A percentile compares a stretch with the other conserved stretches of the same genome.
Evolutionary conservation across 2,113 vertebrate species (phyloP).

Genomic region (Hydrochoerus hydrochaeris): DNA sequence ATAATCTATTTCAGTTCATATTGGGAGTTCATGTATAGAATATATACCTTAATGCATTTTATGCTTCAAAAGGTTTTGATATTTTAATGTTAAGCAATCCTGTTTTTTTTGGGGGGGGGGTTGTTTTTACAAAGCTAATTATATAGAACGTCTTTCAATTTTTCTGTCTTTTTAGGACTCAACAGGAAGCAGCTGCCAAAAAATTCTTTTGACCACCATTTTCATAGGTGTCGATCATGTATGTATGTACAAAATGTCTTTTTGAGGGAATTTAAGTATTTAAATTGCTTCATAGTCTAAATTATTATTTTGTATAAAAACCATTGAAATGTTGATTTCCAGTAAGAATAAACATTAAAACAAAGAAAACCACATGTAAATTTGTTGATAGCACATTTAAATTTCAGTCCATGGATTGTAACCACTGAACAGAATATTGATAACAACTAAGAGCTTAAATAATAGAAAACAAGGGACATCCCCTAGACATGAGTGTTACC

Average conservation of each 20-base stretch:
- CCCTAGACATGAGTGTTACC: neutral
- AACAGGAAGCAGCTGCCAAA: constrained; percentile 99
- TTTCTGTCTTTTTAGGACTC: constrained; percentile 88
- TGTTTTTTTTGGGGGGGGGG: no score
- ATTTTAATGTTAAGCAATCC: neutral
- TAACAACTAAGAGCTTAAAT: neutral
- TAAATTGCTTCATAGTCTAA: constrained; percentile 84
- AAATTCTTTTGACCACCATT: constrained; percentile 97
- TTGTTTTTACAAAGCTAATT: neutral
- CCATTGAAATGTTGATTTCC: constrained; percentile 72
- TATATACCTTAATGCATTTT: neutral
- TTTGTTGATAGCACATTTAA: constrained; percentile 62
- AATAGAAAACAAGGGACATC: neutral
- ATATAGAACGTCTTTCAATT: neutral
- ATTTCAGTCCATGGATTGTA: constrained; percentile 43
- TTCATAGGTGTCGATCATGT: constrained; percentile 76
- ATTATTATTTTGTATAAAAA: constrained; percentile 86
- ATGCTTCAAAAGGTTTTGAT: neutral
- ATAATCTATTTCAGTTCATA: neutral
- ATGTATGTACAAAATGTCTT: constrained; percentile 83
- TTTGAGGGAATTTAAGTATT: constrained; percentile 88
- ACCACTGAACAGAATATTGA: constrained; percentile 33
- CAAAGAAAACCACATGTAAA: constrained; percentile 59
- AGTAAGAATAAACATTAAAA: constrained; percentile 71
- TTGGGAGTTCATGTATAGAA: neutral